phyloP scores from a whole-genome alignment of 2,113 vertebrate species.

The Bos indicus region DNA sequence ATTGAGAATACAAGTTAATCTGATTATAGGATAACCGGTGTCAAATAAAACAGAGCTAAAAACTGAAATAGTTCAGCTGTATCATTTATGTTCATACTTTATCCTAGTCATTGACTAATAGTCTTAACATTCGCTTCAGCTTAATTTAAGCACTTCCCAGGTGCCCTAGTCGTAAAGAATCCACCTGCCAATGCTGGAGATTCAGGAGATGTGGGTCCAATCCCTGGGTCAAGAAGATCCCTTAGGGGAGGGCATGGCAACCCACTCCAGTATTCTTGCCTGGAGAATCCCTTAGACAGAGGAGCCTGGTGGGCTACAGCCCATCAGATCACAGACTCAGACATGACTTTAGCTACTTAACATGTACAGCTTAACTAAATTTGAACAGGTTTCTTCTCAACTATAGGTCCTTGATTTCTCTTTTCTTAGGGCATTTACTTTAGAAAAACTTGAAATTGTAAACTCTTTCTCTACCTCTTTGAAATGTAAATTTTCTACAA shows the following conservation, averaged over 20 bases:
- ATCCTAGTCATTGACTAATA: neutral
- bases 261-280: neutral
- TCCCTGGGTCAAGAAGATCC: neutral
- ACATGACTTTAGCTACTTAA: neutral
- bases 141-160: neutral
- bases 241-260: neutral
- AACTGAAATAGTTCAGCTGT: neutral
- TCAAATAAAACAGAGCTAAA: conserved; percentile 73
- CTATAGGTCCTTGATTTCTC: neutral
- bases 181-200: neutral
- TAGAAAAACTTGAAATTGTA: neutral
- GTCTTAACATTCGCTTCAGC: neutral
- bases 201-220: neutral
- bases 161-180: neutral
- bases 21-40: conserved; percentile 61
- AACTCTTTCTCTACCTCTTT: neutral
- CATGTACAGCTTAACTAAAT: neutral
- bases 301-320: neutral
- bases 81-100: neutral
- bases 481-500: neutral
- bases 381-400: neutral
- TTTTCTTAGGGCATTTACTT: neutral
- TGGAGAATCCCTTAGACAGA: neutral
- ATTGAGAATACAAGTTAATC: conserved; percentile 71
- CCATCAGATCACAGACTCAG: neutral